Evolutionary conservation across 2,888 invertebrate genomes (phyloP).

Genomic region (Ornithoptera priamus): DNA sequence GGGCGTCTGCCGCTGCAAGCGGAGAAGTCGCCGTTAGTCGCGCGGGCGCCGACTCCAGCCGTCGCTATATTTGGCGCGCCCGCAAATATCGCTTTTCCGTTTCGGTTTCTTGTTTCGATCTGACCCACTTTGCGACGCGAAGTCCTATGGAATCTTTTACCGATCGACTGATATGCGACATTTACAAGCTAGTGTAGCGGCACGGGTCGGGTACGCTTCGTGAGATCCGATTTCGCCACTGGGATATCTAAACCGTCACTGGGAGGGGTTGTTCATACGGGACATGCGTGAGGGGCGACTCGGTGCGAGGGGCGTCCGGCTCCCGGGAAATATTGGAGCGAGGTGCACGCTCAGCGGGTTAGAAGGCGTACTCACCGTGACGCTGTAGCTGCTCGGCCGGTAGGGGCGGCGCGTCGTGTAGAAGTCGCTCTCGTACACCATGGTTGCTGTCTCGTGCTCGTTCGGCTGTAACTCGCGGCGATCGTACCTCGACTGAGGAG

Average conservation of each 20-base stretch:
- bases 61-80: slow-evolving; percentile 81
- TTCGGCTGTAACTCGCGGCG: slow-evolving; percentile 76
- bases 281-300: slow-evolving; percentile 60
- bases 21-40: slow-evolving; percentile 78
- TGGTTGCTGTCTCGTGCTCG: slow-evolving; percentile 77
- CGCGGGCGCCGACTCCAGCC: slow-evolving; percentile 72
- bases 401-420: slow-evolving; percentile 92
- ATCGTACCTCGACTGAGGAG: slow-evolving; percentile 71
- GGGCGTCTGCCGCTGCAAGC: slow-evolving; percentile 85
- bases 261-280: slow-evolving; percentile 38
- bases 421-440: slow-evolving; percentile 97
- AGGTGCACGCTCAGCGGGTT: slow-evolving; percentile 61
- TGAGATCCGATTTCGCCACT: slow-evolving; percentile 41
- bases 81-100: slow-evolving; percentile 71
- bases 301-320: slow-evolving; percentile 75
- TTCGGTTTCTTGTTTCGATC: slow-evolving; percentile 58
- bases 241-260: slow-evolving; percentile 40
- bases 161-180: slow-evolving; percentile 59
- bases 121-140: slow-evolving; percentile 68
- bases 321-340: slow-evolving; percentile 69
- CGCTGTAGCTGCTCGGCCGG: slow-evolving; percentile 89
- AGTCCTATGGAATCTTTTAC: slow-evolving; percentile 40
- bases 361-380: slow-evolving; percentile 81
- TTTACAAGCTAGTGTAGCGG: slow-evolving; percentile 58
- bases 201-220: slow-evolving; percentile 36